Evolutionary conservation across 2,888 invertebrate genomes (phyloP).

Genomic region (Rhimphoctona megacephalus): DNA sequence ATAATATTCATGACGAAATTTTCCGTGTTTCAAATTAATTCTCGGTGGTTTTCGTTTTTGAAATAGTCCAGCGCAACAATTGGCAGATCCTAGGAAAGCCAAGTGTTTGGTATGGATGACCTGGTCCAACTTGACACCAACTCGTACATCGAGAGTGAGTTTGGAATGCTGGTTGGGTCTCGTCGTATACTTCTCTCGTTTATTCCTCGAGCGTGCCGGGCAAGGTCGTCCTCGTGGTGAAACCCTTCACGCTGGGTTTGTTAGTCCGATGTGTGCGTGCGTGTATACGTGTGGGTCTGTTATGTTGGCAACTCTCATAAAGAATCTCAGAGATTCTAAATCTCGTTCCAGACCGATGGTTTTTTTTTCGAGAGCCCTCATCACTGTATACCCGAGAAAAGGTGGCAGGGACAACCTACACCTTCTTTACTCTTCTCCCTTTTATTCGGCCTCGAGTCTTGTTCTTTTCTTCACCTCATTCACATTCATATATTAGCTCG

Average conservation of each 20-base stretch:
- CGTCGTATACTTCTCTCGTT: conserved; percentile 52
- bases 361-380: conserved; percentile 47
- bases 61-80: background rate
- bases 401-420: conserved; percentile 48
- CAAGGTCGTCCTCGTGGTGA: conserved; percentile 67
- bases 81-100: background rate
- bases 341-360: conserved; percentile 51
- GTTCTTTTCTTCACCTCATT: conserved; percentile 31
- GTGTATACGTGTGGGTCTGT: background rate
- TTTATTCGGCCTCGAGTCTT: conserved; percentile 1
- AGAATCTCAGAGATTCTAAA: conserved; percentile 61
- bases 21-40: background rate
- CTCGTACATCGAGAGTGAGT: conserved; percentile 30
- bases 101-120: background rate
- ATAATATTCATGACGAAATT: background rate
- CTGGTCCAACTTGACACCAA: conserved; percentile 13
- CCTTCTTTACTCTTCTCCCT: conserved; percentile 29
- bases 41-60: background rate
- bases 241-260: conserved; percentile 40
- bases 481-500: conserved; percentile 59
- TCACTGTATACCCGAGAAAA: conserved; percentile 22
- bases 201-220: conserved; percentile 69
- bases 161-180: conserved; percentile 47
- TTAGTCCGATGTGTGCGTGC: background rate
- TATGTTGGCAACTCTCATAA: conserved; percentile 25